Conservation (phyloP, 1,140 invertebrate genomes). For the Dreissena polymorpha region DNA sequence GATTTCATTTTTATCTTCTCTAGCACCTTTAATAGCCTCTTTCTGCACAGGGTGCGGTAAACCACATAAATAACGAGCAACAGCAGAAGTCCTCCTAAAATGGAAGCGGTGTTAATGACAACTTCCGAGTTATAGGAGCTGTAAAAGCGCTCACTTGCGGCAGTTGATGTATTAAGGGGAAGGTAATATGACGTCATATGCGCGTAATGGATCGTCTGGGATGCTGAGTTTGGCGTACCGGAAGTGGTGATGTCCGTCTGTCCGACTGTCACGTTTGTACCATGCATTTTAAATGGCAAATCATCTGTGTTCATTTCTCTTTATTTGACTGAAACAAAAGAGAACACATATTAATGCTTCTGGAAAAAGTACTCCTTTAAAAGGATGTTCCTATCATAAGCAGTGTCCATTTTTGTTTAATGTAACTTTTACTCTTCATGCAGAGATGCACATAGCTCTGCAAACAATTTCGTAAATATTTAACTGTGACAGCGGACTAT, state of each 20-base stretch:
- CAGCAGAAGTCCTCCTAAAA: conserved; percentile 67
- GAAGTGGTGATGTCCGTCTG: conserved; percentile 1
- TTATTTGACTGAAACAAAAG: conserved; percentile 52
- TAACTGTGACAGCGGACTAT: too few species aligned
- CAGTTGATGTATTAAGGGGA: not conserved
- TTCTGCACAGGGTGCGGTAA: conserved; percentile 66
- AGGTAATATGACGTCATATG: not conserved
- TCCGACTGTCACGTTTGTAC: conserved; percentile 31
- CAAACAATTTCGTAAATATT: too few species aligned
- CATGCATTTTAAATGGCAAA: conserved; percentile 39
- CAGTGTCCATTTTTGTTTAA: too few species aligned
- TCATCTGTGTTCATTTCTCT: conserved; percentile 55
- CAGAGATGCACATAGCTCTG: too few species aligned
- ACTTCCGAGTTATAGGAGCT: conserved; percentile 66
- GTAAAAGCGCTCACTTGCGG: conserved; percentile 59
- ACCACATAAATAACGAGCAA: conserved; percentile 66
- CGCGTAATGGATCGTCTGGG: not conserved
- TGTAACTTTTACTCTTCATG: too few species aligned
- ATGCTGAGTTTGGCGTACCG: not conserved
- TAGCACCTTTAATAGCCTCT: conserved; percentile 38
- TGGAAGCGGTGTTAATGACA: conserved; percentile 67
- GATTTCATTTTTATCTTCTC: conserved; percentile 44
- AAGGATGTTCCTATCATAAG: too few species aligned
- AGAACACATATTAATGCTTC: not conserved
- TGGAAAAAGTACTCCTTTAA: too few species aligned